Base-by-base conservation (phyloP, 2,888 invertebrate species). In the Teleiodes luculella region DNA sequence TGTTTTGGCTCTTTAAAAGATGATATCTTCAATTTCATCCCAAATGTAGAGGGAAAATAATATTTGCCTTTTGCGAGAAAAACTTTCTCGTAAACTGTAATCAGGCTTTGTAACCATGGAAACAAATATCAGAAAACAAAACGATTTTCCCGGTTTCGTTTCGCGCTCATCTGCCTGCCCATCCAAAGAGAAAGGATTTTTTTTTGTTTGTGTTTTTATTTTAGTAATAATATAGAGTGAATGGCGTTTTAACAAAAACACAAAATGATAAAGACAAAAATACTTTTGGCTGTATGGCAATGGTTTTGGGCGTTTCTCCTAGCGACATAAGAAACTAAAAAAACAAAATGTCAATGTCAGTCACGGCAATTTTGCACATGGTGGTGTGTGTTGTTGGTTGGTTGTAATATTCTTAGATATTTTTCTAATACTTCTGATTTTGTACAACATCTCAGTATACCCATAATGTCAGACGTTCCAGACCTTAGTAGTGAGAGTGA, bases 1-100 rank as follows among this genome's bases (percentile, higher is more conserved):
- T 96, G 94, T 55, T 94, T 93, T 16, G 94, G 92, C 68, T 94
- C 95, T 72, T 94, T 94, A 64, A 94, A 93, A 57, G 94, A 83
- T 39, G 94, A 93, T 63, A 95, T 93, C 91, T 97, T 96, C 62
- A 97, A 49, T 52, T 55, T 58, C 53, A 55, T 54, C 30, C 5
- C n/a, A n/a, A 45, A 33, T n/a, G 13, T 28, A 31, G 35, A 4
- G 2, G 20, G n/a, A n/a, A n/a, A n/a, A n/a, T n/a, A 24, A 43
- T 24, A 20, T 35, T 35, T 35, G n/a, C 2, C 35, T 35, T 35
- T 11, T 33, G 1, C 16, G 14, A 16, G 14, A 16, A 4, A 14
- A 4, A 13, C 30, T 10, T 14, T 31, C 6, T 47, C 14, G 11
- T 28, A 28, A 20, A n/a, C 28, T 28, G 28, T 24, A 14, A 11